Evolutionary conservation across 2,113 vertebrate genomes (phyloP).

Genomic region (Halcyon senegalensis): DNA sequence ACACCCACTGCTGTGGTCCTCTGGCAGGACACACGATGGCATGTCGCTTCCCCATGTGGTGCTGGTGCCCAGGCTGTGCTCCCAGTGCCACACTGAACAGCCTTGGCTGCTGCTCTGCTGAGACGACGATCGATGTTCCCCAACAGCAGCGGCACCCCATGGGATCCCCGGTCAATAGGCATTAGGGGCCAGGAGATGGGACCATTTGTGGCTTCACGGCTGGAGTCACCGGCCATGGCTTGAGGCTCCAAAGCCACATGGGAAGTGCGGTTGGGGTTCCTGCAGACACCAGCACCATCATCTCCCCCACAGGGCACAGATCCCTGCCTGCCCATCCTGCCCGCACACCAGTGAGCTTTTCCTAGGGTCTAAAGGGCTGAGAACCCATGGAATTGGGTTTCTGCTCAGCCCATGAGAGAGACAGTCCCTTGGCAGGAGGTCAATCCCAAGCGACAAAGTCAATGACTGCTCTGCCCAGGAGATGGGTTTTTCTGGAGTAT

Average conservation of each 20-base stretch:
- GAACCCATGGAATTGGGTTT: background rate
- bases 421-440: background rate
- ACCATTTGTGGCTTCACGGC: background rate
- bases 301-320: background rate
- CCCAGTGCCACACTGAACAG: rapidly evolving
- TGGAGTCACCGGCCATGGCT: background rate
- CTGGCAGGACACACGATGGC: rapidly evolving
- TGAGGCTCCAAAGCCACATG: background rate
- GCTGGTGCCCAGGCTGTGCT: background rate
- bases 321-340: background rate
- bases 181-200: background rate
- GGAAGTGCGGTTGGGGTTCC: background rate
- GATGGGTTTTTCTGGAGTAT: background rate
- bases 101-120: background rate
- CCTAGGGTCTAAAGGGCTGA: background rate
- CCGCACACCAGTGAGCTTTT: background rate
- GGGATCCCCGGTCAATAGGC: background rate
- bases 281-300: background rate
- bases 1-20: rapidly evolving
- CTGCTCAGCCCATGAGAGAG: background rate
- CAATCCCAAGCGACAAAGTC: background rate
- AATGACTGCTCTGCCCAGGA: background rate
- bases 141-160: background rate
- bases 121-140: background rate
- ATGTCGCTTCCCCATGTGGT: rapidly evolving